Percentiles rank a stretch among this genome's conserved stretches.
Conservation (phyloP, 2,113 vertebrate genomes). For the Serilophus lunatus region DNA sequence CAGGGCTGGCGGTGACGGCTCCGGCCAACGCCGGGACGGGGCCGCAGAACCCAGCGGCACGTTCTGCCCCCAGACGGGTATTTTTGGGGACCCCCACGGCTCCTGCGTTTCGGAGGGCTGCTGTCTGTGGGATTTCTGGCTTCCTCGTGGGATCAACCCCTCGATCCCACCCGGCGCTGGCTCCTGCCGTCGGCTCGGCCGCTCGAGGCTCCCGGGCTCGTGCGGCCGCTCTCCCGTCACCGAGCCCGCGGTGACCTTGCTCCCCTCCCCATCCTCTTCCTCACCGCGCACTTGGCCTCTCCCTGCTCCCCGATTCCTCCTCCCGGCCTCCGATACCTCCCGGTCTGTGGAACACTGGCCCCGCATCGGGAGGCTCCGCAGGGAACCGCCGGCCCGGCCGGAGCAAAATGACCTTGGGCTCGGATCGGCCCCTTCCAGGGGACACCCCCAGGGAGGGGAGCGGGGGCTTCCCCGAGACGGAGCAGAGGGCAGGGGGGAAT, state of each 20-base stretch:
- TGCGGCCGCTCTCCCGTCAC: neutral
- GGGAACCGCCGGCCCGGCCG: neutral
- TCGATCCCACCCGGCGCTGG: neutral
- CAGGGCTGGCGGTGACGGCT: neutral
- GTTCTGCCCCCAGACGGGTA: neutral
- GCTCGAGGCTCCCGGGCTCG: rapidly evolving
- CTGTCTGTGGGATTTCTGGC: rapidly evolving
- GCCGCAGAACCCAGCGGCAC: neutral
- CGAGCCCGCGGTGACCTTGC: neutral
- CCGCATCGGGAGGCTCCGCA: neutral
- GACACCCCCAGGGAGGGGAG: neutral
- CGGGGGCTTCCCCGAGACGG: neutral
- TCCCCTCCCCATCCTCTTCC: neutral
- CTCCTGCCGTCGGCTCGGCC: neutral
- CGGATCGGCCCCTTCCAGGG: neutral
- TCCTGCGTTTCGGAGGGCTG: neutral
- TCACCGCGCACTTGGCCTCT: rapidly evolving
- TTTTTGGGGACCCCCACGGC: neutral
- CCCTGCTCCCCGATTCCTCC: neutral
- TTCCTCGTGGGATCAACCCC: neutral
- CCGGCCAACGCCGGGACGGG: neutral
- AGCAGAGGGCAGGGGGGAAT: neutral
- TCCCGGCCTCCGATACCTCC: rapidly evolving
- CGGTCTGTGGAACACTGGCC: rapidly evolving
- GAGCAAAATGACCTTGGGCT: slow-evolving; percentile 46